Percentiles rank a stretch among this genome's conserved stretches.
These are phyloP conservation scores for Amblyteles armatorius DNA, from an alignment of 2,888 invertebrate genomes.

Conservation along the genomic window DNA sequence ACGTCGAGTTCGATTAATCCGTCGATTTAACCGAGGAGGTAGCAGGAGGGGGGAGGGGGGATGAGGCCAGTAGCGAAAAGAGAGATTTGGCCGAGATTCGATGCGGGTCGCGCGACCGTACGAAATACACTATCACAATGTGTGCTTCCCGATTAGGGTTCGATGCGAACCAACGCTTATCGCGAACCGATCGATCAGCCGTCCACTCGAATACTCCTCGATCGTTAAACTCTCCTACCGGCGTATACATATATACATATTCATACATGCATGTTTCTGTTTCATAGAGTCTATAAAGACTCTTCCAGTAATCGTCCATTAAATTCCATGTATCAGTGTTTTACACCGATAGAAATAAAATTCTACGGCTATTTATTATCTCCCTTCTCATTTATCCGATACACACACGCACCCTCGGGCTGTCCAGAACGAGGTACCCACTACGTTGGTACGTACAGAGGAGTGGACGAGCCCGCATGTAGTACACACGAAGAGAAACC, in stretches of 20 bases:
- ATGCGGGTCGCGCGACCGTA: slow-evolving; percentile 15
- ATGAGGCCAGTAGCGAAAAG: background rate
- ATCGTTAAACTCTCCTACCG: background rate
- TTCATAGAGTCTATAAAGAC: background rate
- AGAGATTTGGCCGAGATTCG: slow-evolving; percentile 32
- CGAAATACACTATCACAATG: slow-evolving; percentile 40
- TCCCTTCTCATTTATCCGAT: background rate
- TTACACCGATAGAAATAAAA: background rate
- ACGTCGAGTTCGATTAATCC: slow-evolving; percentile 38
- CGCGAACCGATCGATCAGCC: slow-evolving; percentile 31
- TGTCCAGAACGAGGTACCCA: background rate
- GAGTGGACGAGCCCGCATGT: background rate
- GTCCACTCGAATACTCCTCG: slow-evolving; percentile 5
- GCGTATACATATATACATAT: background rate
- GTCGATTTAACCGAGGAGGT: background rate
- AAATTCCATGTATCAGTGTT: background rate
- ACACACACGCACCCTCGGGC: background rate
- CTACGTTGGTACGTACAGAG: background rate
- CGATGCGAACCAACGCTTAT: slow-evolving; percentile 24
- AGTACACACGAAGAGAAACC: background rate
- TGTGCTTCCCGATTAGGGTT: slow-evolving; percentile 25
- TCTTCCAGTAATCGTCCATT: background rate
- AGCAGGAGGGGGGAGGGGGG: background rate
- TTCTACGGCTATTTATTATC: background rate
- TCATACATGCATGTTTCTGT: background rate